Base-by-base conservation (phyloP, 2,888 invertebrate genomes). In the Podotricha telesiphe region DNA sequence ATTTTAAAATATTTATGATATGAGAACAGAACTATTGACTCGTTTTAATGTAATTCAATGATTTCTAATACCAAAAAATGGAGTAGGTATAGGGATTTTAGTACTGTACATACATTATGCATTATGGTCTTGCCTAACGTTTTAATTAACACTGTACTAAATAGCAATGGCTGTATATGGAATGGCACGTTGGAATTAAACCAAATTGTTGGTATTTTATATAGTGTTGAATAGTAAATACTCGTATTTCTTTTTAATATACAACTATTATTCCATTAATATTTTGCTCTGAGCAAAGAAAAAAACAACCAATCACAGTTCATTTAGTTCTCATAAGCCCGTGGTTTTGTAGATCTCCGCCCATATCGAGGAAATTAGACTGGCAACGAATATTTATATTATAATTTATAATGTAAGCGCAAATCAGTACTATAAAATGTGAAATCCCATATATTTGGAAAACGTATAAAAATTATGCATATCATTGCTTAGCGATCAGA, bases 131-230 rank as follows among this genome's bases (percentile, higher is more conserved):
- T 45, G n/a, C 45, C 45, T 59, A 59, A 59, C 59, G 45, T 59
- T 45, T 59, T 59, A 59, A 59, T 59, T 59, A 59, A 59, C 59
- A 59, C 58, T 45, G 59, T 3, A 59, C 45, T 59, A 59, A 45
- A 59, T 59, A 59, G 59, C n/a, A n/a, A 20, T 42, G 22, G 20
- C 42, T 59, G 42, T 59, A 59, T 42, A 42, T 10, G 58, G 58
- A 59, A 45, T 59, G 22, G 17, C 6, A 59, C 5, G 22, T n/a
- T 17, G 11, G 20, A 15, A 22, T 0, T 40, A 56, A 56, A 56
- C 40, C 15, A 22, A 10, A 22, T 59, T 59, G n/a, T 11, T 45
- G 0, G n/a, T 45, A 22, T 22, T n/a, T n/a, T 59, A 45, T 45
- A 59, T 22, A 17, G 2, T 45, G n/a, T 13, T 17, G 20, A 22